These are phyloP conservation scores for Beaufortia kweichowensis DNA, from an alignment of 2,113 vertebrate species.

Conservation along the genomic window DNA sequence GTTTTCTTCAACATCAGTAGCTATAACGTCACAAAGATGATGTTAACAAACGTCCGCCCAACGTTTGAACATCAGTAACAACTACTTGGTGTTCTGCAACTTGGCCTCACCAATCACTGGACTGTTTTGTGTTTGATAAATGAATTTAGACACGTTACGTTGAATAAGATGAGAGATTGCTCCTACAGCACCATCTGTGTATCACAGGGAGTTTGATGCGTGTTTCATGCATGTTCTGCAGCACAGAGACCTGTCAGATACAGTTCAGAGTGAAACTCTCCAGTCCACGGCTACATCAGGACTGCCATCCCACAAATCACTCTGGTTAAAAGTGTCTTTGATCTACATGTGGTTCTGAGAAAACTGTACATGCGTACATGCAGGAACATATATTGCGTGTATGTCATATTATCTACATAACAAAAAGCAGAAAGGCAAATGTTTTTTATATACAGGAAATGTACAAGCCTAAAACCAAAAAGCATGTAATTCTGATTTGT, in stretches of 20 bases:
- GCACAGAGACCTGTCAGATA: background rate
- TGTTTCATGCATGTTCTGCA: background rate
- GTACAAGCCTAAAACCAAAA: too few species aligned
- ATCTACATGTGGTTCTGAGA: slow-evolving; percentile 12
- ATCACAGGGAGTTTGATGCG: background rate
- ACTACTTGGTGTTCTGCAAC: background rate
- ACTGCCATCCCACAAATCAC: slow-evolving; percentile 29
- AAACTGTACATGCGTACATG: background rate
- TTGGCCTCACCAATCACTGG: too few species aligned
- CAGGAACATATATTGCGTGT: background rate
- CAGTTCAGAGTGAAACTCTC: background rate
- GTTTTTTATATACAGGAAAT: too few species aligned
- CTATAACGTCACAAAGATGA: too few species aligned
- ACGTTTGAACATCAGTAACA: background rate
- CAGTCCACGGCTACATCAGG: slow-evolving; percentile 23
- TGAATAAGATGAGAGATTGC: background rate
- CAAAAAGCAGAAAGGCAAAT: too few species aligned
- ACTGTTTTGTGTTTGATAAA: too few species aligned
- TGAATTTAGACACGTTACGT: too few species aligned
- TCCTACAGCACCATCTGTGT: background rate
- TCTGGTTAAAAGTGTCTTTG: slow-evolving; percentile 35
- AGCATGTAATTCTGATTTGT: background rate
- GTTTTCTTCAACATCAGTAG: too few species aligned
- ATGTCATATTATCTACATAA: background rate
- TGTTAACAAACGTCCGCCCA: too few species aligned